These are phyloP conservation scores for Meleagris gallopavo DNA, from an alignment of 2,113 vertebrate genomes.

Conservation along the genomic window DNA sequence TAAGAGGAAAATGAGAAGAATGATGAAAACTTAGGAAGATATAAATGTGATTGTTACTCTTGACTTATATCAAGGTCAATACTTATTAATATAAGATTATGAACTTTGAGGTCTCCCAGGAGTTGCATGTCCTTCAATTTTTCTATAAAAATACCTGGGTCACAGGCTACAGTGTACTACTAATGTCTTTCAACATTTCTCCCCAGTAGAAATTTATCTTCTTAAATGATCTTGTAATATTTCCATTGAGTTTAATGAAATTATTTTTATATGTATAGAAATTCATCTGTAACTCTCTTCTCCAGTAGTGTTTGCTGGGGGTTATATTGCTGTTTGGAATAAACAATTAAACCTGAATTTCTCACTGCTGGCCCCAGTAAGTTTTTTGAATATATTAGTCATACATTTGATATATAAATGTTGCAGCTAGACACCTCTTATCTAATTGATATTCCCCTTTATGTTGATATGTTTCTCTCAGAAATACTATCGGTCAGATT, in stretches of 20 bases:
- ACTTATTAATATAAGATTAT: background rate
- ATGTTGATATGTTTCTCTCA: background rate
- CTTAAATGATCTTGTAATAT: background rate
- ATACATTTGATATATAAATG: background rate
- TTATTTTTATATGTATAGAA: background rate
- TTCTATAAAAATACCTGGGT: fast-evolving
- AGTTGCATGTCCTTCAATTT: background rate
- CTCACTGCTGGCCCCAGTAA: background rate
- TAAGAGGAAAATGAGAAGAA: background rate
- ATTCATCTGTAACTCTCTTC: background rate
- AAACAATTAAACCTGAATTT: background rate
- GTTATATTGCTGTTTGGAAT: background rate
- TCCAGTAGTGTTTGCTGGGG: background rate
- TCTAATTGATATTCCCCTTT: background rate
- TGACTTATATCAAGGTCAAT: background rate
- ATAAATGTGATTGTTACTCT: background rate
- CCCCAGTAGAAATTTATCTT: background rate
- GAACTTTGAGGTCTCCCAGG: background rate
- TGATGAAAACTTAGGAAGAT: background rate
- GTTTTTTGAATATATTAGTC: background rate
- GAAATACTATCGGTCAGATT: background rate
- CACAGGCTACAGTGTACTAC: background rate
- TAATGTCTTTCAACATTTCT: background rate
- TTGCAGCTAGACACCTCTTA: background rate
- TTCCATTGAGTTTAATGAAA: background rate